Evolutionary conservation across 2,888 invertebrate genomes (phyloP), one percentile per base, ranked within the genome.

Genomic region (Belgica antarctica): DNA sequence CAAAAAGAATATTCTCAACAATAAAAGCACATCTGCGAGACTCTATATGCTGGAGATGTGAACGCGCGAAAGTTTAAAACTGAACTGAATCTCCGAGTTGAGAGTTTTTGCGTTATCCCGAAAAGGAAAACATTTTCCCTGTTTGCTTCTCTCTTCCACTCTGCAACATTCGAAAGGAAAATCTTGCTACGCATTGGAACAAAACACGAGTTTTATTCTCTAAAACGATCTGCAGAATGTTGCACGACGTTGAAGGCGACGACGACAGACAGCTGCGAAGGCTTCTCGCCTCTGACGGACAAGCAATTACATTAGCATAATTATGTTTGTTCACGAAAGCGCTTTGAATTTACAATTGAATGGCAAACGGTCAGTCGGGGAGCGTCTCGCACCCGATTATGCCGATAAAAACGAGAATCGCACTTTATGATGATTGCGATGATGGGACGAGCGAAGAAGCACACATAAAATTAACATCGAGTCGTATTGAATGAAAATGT

Each of bases 261-360:
- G 19, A 31, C 15, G 28, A 24, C 19, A 2, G 25, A 24, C 7
- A 57, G 24, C n/a, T 52, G 10, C 17, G 19, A 57, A 5, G 12
- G 12, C 41, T 5, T n/a, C 15, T 57, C 10, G 57, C 8, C 61
- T 15, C 25, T 3, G 4, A 57, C 25, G 25, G 47, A 27, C 46
- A 47, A 66, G 63, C 62, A 63, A 63, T 66, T 47, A 66, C 65
- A 66, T 66, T 66, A 47, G 27, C 65, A 66, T 66, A 66, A 66
- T 66, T 46, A 66, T 66, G 46, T 66, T 27, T 47, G 19, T 24
- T 27, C 47, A 66, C 47, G 28, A 66, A 62, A 34, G 25, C n/a
- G n/a, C n/a, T 12, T 41, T 4, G 7, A 52, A 22, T 52, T 52
- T 22, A 8, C 19, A 17, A 22, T 52, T 7, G 5, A 4, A 17